Percentiles rank a stretch among this genome's conserved stretches.
phyloP scores from a whole-genome alignment of 2,113 vertebrate species.

The Lethenteron camtschaticum region DNA sequence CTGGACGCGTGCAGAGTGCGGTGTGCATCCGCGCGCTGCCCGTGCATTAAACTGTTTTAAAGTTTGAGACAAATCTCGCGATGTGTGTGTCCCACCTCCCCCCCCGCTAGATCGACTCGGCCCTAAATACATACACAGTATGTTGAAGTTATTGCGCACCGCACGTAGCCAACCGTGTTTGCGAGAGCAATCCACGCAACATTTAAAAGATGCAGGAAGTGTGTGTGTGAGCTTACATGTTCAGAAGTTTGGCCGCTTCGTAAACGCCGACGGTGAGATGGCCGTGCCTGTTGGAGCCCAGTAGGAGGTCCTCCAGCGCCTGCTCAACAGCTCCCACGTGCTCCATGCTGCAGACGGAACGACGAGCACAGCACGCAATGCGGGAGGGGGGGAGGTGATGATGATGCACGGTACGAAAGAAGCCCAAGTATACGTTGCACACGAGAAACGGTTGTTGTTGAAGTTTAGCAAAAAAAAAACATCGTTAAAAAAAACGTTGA shows the following conservation, averaged over 20 bases:
- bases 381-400: too few relatives aligned
- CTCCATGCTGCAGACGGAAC: neutral
- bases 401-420: too few relatives aligned
- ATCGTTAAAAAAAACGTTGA: too few relatives aligned
- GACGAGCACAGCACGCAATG: neutral
- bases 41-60: neutral
- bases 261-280: slow-evolving; percentile 14
- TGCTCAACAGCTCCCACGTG: neutral
- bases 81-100: neutral
- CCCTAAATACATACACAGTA: too few relatives aligned
- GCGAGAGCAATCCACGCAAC: too few relatives aligned
- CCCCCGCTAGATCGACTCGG: too few relatives aligned
- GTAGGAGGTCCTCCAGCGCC: neutral
- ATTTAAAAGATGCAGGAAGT: neutral
- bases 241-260: slow-evolving; percentile 73
- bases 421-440: too few relatives aligned
- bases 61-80: neutral
- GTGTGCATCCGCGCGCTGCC: neutral
- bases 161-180: too few relatives aligned
- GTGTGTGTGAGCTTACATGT: slow-evolving; percentile 36
- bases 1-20: too few relatives aligned
- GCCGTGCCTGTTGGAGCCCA: neutral
- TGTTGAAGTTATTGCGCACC: too few relatives aligned
- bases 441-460: too few relatives aligned
- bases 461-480: too few relatives aligned